A percentile compares a stretch with the other conserved stretches of the same genome.
Evolutionary conservation across 2,113 vertebrate species (phyloP).

Genomic region (Coptodon bakossiorum): DNA sequence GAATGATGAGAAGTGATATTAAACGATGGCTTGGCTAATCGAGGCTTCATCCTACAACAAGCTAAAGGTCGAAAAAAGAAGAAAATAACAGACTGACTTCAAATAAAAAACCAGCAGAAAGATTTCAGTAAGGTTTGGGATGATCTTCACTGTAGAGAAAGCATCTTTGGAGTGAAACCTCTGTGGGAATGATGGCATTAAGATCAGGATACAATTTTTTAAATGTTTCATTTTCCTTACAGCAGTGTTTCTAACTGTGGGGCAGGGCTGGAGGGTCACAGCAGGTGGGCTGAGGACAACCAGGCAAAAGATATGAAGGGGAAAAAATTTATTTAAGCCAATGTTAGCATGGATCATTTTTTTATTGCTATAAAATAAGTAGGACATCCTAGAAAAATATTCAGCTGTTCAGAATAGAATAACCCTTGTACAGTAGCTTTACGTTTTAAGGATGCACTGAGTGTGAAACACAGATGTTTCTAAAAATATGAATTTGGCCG

Average conservation of each 20-base stretch:
- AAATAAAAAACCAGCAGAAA: background rate
- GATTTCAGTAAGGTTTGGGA: background rate
- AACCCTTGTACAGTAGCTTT: background rate
- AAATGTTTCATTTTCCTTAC: background rate
- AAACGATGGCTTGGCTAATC: background rate
- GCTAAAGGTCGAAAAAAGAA: background rate
- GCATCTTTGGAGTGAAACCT: background rate
- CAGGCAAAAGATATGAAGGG: background rate
- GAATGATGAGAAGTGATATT: background rate
- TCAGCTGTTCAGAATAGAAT: background rate
- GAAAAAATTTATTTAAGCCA: background rate
- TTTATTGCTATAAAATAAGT: background rate
- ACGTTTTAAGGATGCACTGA: background rate
- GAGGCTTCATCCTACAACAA: background rate
- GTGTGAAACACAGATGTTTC: background rate
- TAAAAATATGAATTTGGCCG: background rate
- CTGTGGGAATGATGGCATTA: background rate
- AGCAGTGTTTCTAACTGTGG: background rate
- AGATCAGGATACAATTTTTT: background rate
- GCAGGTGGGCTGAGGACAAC: background rate
- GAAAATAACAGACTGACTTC: background rate
- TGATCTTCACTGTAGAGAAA: background rate
- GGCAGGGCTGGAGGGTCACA: background rate
- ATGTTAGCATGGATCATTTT: background rate
- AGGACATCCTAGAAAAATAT: background rate